These are phyloP conservation scores for Poecilia picta DNA, from an alignment of 2,797 vertebrate species.

Conservation along the genomic window DNA sequence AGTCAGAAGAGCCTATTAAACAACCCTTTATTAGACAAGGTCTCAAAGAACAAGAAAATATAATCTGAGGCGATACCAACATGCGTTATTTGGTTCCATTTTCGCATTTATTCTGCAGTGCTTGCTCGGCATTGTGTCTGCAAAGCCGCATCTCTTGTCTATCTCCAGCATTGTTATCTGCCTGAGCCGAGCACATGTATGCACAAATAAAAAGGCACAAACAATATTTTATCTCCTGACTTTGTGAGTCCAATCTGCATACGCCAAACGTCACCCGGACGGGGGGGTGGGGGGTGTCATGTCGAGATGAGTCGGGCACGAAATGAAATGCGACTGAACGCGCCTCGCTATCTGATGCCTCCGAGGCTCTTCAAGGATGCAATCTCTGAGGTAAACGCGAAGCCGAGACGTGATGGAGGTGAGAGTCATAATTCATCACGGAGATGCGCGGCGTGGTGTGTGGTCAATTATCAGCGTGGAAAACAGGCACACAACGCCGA, in stretches of 20 bases:
- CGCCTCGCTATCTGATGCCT: slow-evolving; percentile 39
- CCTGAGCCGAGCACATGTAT: slow-evolving; percentile 7
- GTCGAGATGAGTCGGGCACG: slow-evolving; percentile 5
- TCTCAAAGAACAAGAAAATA: slow-evolving; percentile 47
- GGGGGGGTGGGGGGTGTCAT: background rate
- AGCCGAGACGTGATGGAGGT: background rate
- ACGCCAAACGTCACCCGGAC: slow-evolving; percentile 25
- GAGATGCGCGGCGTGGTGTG: slow-evolving; percentile 38
- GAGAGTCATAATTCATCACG: slow-evolving; percentile 39
- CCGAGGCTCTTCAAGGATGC: slow-evolving; percentile 32
- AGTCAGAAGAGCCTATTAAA: slow-evolving; percentile 75
- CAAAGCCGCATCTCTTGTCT: slow-evolving; percentile 21
- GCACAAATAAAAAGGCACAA: slow-evolving; percentile 10
- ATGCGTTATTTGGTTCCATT: slow-evolving; percentile 52
- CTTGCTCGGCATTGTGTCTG: slow-evolving; percentile 11
- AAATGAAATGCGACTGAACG: slow-evolving; percentile 36
- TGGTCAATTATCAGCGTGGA: slow-evolving; percentile 49
- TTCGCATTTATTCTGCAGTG: slow-evolving; percentile 43
- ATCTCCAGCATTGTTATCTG: slow-evolving; percentile 12
- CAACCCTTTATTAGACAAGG: slow-evolving; percentile 65
- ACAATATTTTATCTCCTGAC: slow-evolving; percentile 9
- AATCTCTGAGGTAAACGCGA: slow-evolving; percentile 54
- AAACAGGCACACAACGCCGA: slow-evolving; percentile 26
- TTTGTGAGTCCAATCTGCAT: slow-evolving; percentile 25
- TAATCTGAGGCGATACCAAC: slow-evolving; percentile 48